Evolutionary conservation across 2,113 vertebrate species (phyloP), one percentile per base, ranked within the genome.

Genomic region (Damaliscus lunatus): DNA sequence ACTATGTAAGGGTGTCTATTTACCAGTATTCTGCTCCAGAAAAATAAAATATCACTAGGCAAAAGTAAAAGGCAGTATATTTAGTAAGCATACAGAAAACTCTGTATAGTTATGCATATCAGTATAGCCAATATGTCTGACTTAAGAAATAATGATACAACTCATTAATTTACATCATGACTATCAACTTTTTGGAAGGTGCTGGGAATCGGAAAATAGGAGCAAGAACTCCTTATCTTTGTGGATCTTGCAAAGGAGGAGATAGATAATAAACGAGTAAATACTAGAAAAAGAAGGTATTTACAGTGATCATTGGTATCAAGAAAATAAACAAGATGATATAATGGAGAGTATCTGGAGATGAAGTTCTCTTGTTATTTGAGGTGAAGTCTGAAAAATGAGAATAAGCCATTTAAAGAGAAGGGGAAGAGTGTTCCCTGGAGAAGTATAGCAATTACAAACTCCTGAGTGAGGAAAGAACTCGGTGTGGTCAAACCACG

Each of bases 51-150:
- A 96, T 10, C 36, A 62, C 21, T 52, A 80, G 11, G 71, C 57
- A 60, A 97, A 92, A 94, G 93, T 89, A 82, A 96, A 92, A 60
- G 67, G 33, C 29, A 80, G 1, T 52, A 9, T 92, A 64, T 95
- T 88, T 95, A 89, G 82, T 29, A 53, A 33, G 10, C 85, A 31
- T 80, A 77, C 43, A 81, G 59, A 74, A 88, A 71, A 77, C 29
- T 4, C 17, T 83, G 46, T 82, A 46, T 92, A 83, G 48, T 60
- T 21, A 88, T 80, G 5, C 6, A 93, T 36, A 21, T 90, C 29
- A 88, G 9, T 90, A 74, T 59, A 59, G 14, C 17, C 48, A 67
- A 7, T 33, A 64, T 50, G 48, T 88, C 43, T 80, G 27, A 83
- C 25, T 87, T 89, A 53, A 8, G 92, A 83, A 57, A 55, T 64